Base-by-base conservation (phyloP, 1,140 invertebrate species). In the Sweltsa coloradensis region DNA sequence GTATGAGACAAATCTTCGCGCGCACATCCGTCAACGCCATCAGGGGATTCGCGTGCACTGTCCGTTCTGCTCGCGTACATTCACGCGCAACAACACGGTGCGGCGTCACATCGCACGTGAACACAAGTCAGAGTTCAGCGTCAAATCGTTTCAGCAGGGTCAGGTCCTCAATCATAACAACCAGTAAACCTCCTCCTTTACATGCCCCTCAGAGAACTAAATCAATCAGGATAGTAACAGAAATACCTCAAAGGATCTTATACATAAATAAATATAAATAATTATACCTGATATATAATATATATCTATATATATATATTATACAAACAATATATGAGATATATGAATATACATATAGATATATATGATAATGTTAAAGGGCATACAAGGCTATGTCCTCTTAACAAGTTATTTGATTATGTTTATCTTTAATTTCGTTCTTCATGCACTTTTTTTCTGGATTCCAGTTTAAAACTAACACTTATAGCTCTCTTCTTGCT, bases 1-100 rank as follows among this genome's bases (percentile, higher is more conserved):
- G 29, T 91, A 92, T 64, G 87, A 92, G 71, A 92, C 87, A 60
- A 92, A 92, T 62, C 67, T 92, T 57, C 77, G 88, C 34, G 88
- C 88, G 34, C 88, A 92, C 65, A 89, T 92, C 60, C 69, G 87
- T 39, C 87, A 90, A 60, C 78, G 87, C 57, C 87, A 92, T 66
- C 87, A 90, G 67, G 88, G 88, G 34, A 89, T 90, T 51, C 74
- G 86, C 7, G 86, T 89, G 55, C 85, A 84, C 3, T 89, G 86
- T 64, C 87, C 86, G 19, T 88, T 85, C 64, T 90, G 86, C 66
- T 72, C 81, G 56, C 78, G 88, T 45, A 90, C 87, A n/a, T 92
- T 92, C 67, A 92, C 88, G 45, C 76, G 88, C 52, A 90, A 90
- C 71, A 90, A 90, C 70, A 92, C 87, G 21, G 86, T 89, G 53